A percentile compares a stretch with the other conserved stretches of the same genome.
Evolutionary conservation across 37 sponge, comb jelly and placozoan genomes (phyloP).

Genomic region (Agelas oroides): DNA sequence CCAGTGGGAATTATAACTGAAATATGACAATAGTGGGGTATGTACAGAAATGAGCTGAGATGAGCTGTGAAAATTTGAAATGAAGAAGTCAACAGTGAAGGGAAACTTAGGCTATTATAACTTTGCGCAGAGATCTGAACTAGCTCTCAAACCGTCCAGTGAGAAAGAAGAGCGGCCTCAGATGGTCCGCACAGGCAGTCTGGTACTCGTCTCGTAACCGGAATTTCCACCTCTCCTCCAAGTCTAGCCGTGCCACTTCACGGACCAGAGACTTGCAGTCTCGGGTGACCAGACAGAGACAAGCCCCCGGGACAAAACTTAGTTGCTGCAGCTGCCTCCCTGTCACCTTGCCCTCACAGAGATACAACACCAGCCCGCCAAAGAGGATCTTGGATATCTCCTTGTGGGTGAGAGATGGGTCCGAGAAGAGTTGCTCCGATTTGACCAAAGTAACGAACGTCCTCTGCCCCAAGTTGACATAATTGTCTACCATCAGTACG

Average conservation of each 20-base stretch:
- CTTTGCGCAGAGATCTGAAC: too few relatives aligned
- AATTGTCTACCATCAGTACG: constrained; percentile 78
- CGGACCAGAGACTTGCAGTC: constrained; percentile 86
- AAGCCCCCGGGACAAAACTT: constrained; percentile 82
- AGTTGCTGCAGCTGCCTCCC: constrained; percentile 65
- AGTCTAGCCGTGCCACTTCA: constrained; percentile 90
- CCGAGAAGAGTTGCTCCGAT: constrained; percentile 12
- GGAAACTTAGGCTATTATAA: too few relatives aligned
- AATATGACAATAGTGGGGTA: too few relatives aligned
- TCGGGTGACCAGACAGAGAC: constrained; percentile 83
- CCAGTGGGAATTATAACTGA: too few relatives aligned
- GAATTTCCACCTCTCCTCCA: constrained; percentile 94
- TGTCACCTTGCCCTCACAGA: constrained; percentile 75
- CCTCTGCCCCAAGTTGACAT: constrained; percentile 77
- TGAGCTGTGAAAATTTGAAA: too few relatives aligned
- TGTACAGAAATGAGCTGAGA: too few relatives aligned
- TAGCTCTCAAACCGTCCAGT: constrained; percentile 68
- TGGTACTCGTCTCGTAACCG: constrained; percentile 87
- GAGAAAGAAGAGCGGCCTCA: constrained; percentile 88
- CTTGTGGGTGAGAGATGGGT: background rate
- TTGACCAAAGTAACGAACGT: constrained; percentile 56
- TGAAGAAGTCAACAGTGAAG: too few relatives aligned
- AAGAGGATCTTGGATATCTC: constrained; percentile 32
- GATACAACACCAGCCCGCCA: constrained; percentile 88
- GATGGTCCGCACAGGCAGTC: constrained; percentile 77